Base-by-base conservation (phyloP, 1,140 invertebrate genomes). In the Mesaphorura yosii region DNA sequence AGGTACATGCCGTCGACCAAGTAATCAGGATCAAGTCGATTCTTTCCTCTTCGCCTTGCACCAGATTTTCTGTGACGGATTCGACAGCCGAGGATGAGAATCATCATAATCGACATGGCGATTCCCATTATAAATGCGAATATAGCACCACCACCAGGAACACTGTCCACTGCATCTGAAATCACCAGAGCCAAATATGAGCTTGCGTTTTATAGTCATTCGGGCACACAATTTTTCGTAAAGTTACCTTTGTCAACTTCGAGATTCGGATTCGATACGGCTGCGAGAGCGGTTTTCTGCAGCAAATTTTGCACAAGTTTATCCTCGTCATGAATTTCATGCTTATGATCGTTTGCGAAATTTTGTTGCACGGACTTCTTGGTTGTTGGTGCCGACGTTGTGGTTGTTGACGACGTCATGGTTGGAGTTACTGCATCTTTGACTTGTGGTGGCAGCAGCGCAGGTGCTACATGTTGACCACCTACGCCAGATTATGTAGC, bases 1-100 rank as follows among this genome's bases (percentile, higher is more conserved):
- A 95, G 79, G 72, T 96, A 95, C 90, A 96, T 94, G 65, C 91
- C 92, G 72, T 96, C 95, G 55, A 96, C 90, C 52, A 96, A 76
- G 72, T 92, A 96, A 74, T 95, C 92, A 2, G 89, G 87, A 70
- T 96, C 91, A 68, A 94, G 88, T 67, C 89, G 82, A 15, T 86
- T 82, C 59, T 83, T 74, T 48, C 86, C 76, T 55, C 83, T 73
- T 51, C 84, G 75, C 59, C 86, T 74, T 60, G 81, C 75, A 56
- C 79, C 74, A 4, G 48, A 26, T 4, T 26, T 20, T 28, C 90
- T 81, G 55, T 81, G 78, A 54, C 80, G 71, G 63, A 89, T 73
- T 29, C 89, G 75, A 67, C 88, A 94, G 6, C 80, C 85, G 57
- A 90, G 81, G 57, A 94, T 72, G 10, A 86, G 76, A 22, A 83